Evolutionary conservation across 2,797 vertebrate genomes (phyloP), one percentile per base, ranked within the genome.

Genomic region (Novumbra hubbsi): DNA sequence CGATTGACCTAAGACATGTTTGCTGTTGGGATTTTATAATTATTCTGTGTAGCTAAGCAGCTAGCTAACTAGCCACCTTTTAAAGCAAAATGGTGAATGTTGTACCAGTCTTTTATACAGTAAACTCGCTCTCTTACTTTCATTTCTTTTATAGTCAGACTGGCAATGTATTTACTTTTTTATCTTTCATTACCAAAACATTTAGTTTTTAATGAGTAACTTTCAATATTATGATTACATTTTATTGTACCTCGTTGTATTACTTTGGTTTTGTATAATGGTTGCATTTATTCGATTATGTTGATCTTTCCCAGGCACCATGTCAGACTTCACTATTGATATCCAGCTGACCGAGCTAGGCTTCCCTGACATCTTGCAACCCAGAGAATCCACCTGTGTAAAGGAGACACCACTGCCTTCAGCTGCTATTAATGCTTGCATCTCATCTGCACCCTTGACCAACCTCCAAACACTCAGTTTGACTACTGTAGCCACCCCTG

Each of bases 291-390:
- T 55, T n/a, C 1, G 55, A 55, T 55, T 60, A 17, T 60, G 41
- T 45, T 45, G 14, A 45, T 57, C 9, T 57, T 24, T 57, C 11
- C 27, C 68, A 9, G 73, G 83, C 83, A 82, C 9, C 83, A 93
- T 94, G 93, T 88, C 92, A 72, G 92, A 93, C 60, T 91, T 93
- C 79, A 94, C 93, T 14, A 92, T 93, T 11, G 93, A 93, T 38
- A 92, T 93, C 78, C 93, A 93, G 87, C 89, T 94, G 1, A 93
- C 91, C 1, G 92, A 94, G 80, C 24, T 94, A 87, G 93, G 93
- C 0, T 93, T 92, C 70, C 85, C 89, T 1, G 84, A 88, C 64
- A 57, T 92, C 73, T 73, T 89, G 19, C 68, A 83, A 57, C 17
- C 76, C 0, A 65, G 24, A 50, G 83, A 57, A 57, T 11, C 76